Percentiles rank a stretch among this genome's conserved stretches.
These are phyloP conservation scores for Paralinhomoeus sp. DNA, from an alignment of 2,888 invertebrate genomes.

Conservation along the genomic window DNA sequence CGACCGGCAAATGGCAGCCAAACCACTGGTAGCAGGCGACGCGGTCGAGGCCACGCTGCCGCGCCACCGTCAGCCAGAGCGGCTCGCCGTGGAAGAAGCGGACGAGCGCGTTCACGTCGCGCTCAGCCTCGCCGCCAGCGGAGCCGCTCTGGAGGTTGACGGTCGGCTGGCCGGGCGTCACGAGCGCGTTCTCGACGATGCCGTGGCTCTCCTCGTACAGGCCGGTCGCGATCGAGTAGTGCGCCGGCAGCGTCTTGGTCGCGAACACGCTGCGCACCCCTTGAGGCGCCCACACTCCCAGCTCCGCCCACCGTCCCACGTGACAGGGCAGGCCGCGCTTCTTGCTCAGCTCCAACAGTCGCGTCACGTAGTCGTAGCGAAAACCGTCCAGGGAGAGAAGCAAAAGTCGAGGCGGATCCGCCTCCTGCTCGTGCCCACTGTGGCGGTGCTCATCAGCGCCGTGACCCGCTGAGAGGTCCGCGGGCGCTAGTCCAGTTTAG, in stretches of 20 bases:
- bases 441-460: no score
- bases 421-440: no score
- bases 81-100: background rate
- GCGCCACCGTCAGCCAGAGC: background rate
- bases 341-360: no score
- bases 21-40: background rate
- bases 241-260: conserved; percentile 52
- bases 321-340: no score
- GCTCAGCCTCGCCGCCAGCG: background rate
- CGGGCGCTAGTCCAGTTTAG: no score
- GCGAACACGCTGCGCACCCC: conserved; percentile 37
- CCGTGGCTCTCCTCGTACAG: conserved; percentile 45
- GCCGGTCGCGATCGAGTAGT: conserved; percentile 47
- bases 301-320: no score
- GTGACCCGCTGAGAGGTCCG: no score
- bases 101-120: background rate
- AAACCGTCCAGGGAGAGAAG: no score
- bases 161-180: no score
- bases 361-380: no score
- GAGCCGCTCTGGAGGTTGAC: background rate
- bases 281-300: conserved; percentile 30
- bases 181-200: conserved; percentile 40
- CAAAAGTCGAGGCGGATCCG: no score
- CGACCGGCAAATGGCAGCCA: background rate
- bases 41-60: background rate